Percentiles rank a stretch among this genome's conserved stretches.
These are phyloP conservation scores for Drepana falcataria DNA, from an alignment of 2,888 invertebrate genomes.

Conservation along the genomic window DNA sequence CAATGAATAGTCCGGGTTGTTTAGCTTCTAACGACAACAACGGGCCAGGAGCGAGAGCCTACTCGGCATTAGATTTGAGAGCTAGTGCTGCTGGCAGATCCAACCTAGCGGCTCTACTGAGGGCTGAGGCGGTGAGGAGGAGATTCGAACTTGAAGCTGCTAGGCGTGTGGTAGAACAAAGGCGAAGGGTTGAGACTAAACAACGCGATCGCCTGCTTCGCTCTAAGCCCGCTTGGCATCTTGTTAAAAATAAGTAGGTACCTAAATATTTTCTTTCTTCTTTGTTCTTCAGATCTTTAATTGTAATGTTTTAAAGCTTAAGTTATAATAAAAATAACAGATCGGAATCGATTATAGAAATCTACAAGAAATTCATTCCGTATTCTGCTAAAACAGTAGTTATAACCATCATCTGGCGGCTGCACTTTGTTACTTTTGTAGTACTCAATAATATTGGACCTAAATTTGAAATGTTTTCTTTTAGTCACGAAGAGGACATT, in stretches of 20 bases:
- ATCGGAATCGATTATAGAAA: conserved; percentile 2
- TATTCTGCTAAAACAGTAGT: too few species aligned
- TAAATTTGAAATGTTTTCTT: conserved; percentile 9
- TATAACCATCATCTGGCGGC: too few species aligned
- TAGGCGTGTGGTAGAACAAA: conserved; percentile 77
- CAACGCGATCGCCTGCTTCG: conserved; percentile 80
- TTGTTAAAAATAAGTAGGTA: conserved; percentile 78
- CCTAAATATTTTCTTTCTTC: too few species aligned
- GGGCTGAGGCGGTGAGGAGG: conserved; percentile 80
- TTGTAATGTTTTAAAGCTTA: too few species aligned
- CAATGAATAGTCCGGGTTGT: conserved; percentile 28
- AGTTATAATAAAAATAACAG: conserved; percentile 1
- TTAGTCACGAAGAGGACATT: conserved; percentile 82
- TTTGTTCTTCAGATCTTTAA: too few species aligned
- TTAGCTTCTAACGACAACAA: conserved; percentile 7
- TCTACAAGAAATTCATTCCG: too few species aligned
- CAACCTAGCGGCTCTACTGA: conserved; percentile 83
- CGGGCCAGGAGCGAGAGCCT: conserved; percentile 56
- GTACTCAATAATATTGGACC: not conserved
- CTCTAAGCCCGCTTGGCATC: conserved; percentile 84
- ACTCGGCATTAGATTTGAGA: conserved; percentile 65
- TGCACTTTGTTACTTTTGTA: too few species aligned
- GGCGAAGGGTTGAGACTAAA: conserved; percentile 76
- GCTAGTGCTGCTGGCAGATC: conserved; percentile 62
- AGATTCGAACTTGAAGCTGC: conserved; percentile 82